These are phyloP conservation scores for Falco biarmicus DNA, from an alignment of 2,797 vertebrate species.

Conservation along the genomic window DNA sequence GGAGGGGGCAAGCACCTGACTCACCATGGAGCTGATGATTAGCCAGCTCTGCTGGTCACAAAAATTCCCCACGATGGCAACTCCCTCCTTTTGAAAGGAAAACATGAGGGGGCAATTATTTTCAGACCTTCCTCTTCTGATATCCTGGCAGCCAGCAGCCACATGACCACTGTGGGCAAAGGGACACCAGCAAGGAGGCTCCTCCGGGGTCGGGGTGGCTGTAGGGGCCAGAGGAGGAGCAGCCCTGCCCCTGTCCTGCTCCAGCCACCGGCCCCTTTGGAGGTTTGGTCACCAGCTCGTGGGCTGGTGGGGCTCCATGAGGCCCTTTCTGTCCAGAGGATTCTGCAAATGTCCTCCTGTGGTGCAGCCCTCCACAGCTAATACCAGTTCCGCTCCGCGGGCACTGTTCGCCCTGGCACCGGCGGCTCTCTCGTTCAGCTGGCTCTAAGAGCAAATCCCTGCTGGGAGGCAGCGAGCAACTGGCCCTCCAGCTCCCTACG, in stretches of 20 bases:
- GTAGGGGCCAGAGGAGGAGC: not conserved
- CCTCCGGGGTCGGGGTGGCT: fast-evolving
- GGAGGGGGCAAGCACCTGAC: not conserved
- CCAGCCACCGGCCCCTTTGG: fast-evolving
- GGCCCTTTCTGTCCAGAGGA: not conserved
- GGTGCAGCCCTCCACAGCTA: not conserved
- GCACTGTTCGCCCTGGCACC: not conserved
- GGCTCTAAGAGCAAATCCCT: not conserved
- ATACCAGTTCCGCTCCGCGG: not conserved
- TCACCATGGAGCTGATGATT: not conserved
- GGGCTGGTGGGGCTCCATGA: not conserved
- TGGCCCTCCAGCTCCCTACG: not conserved
- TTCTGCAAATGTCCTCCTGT: not conserved
- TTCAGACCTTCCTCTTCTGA: conserved; percentile 47
- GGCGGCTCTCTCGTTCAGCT: not conserved
- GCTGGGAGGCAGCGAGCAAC: not conserved
- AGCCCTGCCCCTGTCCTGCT: not conserved
- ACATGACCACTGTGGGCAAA: not conserved
- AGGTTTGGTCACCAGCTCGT: not conserved
- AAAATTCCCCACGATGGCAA: conserved; percentile 2
- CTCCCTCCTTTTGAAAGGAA: conserved; percentile 1
- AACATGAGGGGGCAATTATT: conserved; percentile 33
- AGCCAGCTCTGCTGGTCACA: conserved; percentile 28
- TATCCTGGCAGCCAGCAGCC: not conserved
- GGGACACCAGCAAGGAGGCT: not conserved